Base-by-base conservation (phyloP, 1,140 invertebrate species). In the Drosophila tani region DNA sequence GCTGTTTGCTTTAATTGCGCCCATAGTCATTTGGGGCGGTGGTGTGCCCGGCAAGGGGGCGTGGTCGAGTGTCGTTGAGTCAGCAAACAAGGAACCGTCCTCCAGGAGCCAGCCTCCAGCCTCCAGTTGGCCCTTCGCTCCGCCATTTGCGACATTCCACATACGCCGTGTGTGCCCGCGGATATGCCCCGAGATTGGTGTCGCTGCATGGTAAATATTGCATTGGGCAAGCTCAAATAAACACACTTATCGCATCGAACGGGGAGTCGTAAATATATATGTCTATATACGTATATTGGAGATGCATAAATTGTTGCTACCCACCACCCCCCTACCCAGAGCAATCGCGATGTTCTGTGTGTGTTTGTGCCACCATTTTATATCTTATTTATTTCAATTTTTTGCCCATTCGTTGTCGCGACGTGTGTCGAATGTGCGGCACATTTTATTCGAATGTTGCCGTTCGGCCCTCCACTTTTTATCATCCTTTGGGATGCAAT, bases 371-470 rank as follows among this genome's bases (percentile, higher is more conserved):
- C 57, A 55, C 68, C 64, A 67, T 80, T 87, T 87, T 88, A 87
- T 88, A 87, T 87, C 83, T 87, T 87, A 88, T 87, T 87, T 88
- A 87, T 87, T 87, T 87, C 84, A 88, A 88, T 88, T 87, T 83
- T 81, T 84, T 84, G 71, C 78, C 63, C 82, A 85, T 81, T 77
- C 78, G 77, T 77, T 73, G 53, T 68, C 74, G 71, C 81, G 77
- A 81, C 77, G 81, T 81, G 81, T 84, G 60, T 83, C 81, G 68
- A 82, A 49, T 75, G 70, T 59, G 78, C 76, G 69, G 70, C 83
- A 79, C 83, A 82, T 87, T 87, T 84, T 87, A 81, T 87, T 83
- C 76, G 76, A 80, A 66, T 57, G 58, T 70, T 64, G 62, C 66
- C 53, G 53, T 45, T 66, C 47, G 38, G 21, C 29, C 41, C 53